Evolutionary conservation across 2,888 invertebrate species (phyloP).

Genomic region (Watsonalla binaria): DNA sequence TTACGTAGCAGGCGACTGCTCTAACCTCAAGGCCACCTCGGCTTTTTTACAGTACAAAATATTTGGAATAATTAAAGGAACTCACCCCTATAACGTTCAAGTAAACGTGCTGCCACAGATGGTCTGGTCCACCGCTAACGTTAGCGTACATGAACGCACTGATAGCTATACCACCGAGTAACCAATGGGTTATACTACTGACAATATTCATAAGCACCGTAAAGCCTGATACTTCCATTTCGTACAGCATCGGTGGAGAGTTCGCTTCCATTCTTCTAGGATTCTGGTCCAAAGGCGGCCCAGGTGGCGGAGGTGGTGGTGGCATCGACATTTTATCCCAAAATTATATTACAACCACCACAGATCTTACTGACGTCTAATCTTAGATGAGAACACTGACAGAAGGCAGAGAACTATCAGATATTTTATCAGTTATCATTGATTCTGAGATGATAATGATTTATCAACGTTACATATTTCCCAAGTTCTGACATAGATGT

Average conservation of each 20-base stretch:
- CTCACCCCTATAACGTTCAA: constrained; percentile 53
- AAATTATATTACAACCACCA: neutral
- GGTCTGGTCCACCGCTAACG: neutral
- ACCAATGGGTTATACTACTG: constrained; percentile 33
- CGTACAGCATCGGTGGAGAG: constrained; percentile 1
- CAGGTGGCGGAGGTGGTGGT: constrained; percentile 1
- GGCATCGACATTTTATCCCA: neutral
- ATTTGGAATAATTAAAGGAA: constrained; percentile 8
- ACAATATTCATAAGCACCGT: constrained; percentile 27
- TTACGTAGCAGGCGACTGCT: too few relatives aligned
- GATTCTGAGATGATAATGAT: neutral
- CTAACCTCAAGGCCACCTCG: too few relatives aligned
- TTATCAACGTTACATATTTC: neutral
- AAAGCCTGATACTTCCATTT: constrained; percentile 11
- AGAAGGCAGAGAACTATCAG: neutral
- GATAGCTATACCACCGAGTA: constrained; percentile 34
- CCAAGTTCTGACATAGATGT: neutral
- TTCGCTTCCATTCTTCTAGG: neutral
- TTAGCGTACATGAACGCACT: constrained; percentile 25
- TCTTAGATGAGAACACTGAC: neutral
- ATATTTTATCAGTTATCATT: neutral
- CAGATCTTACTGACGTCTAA: neutral
- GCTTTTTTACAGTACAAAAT: too few relatives aligned
- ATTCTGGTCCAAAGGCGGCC: neutral
- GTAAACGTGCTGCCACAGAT: constrained; percentile 37